Base-by-base conservation (phyloP, 2,888 invertebrate genomes). In the Perizoma affinitatum region DNA sequence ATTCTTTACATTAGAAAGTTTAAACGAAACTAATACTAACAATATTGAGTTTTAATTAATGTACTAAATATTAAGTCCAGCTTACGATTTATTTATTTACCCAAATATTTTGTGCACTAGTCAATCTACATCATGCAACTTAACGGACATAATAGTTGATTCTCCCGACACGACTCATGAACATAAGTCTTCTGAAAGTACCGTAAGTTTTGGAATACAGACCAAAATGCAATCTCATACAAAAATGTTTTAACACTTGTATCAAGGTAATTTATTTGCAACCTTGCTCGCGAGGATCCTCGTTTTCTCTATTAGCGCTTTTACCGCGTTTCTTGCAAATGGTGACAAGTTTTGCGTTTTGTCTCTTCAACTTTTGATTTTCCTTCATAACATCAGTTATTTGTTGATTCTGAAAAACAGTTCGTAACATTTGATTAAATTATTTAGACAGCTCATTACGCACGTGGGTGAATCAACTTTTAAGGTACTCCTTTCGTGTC, bases 291-390 rank as follows among this genome's bases (percentile, higher is more conserved):
- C 77, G 65, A 0, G 86, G 82, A 40, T 88, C 87, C 38, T 84
- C 84, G 55, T 88, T 89, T 42, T 89, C 90, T 36, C 82, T 74
- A 64, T 88, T 86, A 0, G 79, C 73, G 0, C 74, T 71, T 65
- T 88, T 87, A 38, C 84, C 84, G 48, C 93, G 84, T 62, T 88
- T 88, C 66, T 90, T 91, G 68, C 93, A 94, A 36, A 93, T 73
- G 5, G 76, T 80, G 11, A 92, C 83, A 51, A 94, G 78, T 49
- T 88, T 85, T 0, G 83, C 80, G 46, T 92, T 93, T 0, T 91
- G 86, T 61, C 86, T 92, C 74, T 93, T 93, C 9, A 93, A 74
- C 75, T 91, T 93, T 49, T 87, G 80, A 65, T 93, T 90, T 72
- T 88, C 91, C 66, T 86, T 88, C 81, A 92, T 83, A n/a, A 89